Base-by-base conservation (phyloP, 2,888 invertebrate species). In the Erebia palarica region DNA sequence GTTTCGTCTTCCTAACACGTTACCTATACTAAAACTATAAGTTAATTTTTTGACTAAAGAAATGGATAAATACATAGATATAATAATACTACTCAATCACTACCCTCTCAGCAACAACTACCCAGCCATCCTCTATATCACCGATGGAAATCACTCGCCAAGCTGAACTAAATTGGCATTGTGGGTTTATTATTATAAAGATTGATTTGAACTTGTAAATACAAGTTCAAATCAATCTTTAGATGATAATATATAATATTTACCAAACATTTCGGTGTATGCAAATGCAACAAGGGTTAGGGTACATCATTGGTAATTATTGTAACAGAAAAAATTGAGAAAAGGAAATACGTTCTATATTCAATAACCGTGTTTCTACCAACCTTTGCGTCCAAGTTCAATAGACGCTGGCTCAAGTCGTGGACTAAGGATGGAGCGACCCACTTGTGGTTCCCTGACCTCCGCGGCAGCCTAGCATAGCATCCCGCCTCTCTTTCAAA, bases 371-470 rank as follows among this genome's bases (percentile, higher is more conserved):
- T 90, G 92, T 91, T 92, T 88, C 88, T 63, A 66, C 59, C 70
- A 71, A 75, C 76, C 79, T 78, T 85, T 85, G 87, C 86, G 87
- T 89, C 87, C 92, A 92, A 92, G 92, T 91, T 92, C 91, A 91
- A 84, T 85, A 85, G 83, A 82, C 86, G 80, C 21, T 21, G 21
- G 21, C 82, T 83, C 82, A 85, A 86, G 86, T 85, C 86, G 82
- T 85, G 85, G 85, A 84, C 89, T 90, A 91, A 93, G 92, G 92
- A 92, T 90, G 91, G 85, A 89, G 88, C 89, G 91, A 90, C 92
- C 93, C 85, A 93, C 91, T 92, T 93, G 90, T 85, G 89, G 93
- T 92, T 92, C 92, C 88, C 87, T 92, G 92, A 93, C 92, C 92
- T 91, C 92, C 86, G 85, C 84, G 81, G 85, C 87, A 89, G 86